Percentiles rank a stretch among this genome's conserved stretches.
phyloP scores from a whole-genome alignment of 2,113 vertebrate genomes.

The Seriola aureovittata region DNA sequence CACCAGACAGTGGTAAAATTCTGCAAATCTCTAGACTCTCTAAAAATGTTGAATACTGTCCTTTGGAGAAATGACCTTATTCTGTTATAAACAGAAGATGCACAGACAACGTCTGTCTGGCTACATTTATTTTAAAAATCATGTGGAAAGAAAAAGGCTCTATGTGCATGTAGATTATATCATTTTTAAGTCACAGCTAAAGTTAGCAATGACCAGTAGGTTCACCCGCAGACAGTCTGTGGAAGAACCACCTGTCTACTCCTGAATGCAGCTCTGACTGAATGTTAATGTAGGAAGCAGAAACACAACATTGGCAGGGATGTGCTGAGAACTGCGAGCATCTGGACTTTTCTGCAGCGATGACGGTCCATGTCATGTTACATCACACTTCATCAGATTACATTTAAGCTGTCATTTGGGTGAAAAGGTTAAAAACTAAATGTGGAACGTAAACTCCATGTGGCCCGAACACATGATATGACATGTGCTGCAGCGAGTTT shows the following conservation, averaged over 20 bases:
- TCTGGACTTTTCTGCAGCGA: neutral
- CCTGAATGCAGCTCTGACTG: neutral
- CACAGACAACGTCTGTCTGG: too few relatives aligned
- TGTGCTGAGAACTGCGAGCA: neutral
- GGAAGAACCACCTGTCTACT: neutral
- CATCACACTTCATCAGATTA: constrained; percentile 6
- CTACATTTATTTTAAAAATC: constrained; percentile 5
- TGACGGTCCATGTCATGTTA: neutral
- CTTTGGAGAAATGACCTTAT: neutral
- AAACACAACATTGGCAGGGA: neutral
- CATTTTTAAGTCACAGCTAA: constrained; percentile 35
- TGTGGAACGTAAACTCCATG: constrained; percentile 32
- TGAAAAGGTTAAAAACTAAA: constrained; percentile 14
- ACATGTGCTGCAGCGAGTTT: constrained; percentile 33
- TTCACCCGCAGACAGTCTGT: neutral
- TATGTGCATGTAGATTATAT: constrained; percentile 44
- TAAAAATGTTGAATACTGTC: neutral
- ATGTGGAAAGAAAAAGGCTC: constrained; percentile 5
- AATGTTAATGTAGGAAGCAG: neutral
- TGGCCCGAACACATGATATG: constrained; percentile 30
- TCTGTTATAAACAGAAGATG: neutral
- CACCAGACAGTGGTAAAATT: neutral
- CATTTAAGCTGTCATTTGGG: neutral
- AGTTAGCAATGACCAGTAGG: neutral
- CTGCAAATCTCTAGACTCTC: neutral